Evolutionary conservation across 2,113 vertebrate species (phyloP).

Genomic region (Hystrix brachyura): DNA sequence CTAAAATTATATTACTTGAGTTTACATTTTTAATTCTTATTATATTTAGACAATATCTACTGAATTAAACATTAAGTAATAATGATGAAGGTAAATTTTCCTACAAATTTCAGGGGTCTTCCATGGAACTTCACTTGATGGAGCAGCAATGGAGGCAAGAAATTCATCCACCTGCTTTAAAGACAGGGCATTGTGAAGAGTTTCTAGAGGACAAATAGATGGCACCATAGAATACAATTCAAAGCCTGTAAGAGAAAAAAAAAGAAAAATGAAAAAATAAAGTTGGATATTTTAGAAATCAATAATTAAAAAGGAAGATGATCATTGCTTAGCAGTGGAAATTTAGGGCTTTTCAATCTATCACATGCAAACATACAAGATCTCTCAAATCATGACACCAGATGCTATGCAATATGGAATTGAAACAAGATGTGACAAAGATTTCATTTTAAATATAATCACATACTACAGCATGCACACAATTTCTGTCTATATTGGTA

Average conservation of each 20-base stretch:
- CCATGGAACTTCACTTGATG: slow-evolving; percentile 88
- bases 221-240: slow-evolving; percentile 97
- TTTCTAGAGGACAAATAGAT: slow-evolving; percentile 95
- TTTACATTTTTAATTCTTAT: slow-evolving; percentile 24
- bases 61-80: slow-evolving; percentile 47
- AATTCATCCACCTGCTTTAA: slow-evolving; percentile 97
- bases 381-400: slow-evolving; percentile 75
- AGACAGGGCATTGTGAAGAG: slow-evolving; percentile 94
- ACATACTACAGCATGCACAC: slow-evolving; percentile 75
- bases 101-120: slow-evolving; percentile 86
- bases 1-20: slow-evolving; percentile 53
- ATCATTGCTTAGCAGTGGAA: slow-evolving; percentile 4
- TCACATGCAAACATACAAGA: slow-evolving; percentile 77
- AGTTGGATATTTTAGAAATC: slow-evolving; percentile 68
- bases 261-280: slow-evolving; percentile 72
- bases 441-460: slow-evolving; percentile 64
- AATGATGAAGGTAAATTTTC: slow-evolving; percentile 75
- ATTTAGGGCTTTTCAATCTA: slow-evolving; percentile 53
- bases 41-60: slow-evolving; percentile 1
- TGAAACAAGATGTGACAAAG: slow-evolving; percentile 69
- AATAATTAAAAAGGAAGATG: slow-evolving; percentile 51
- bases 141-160: slow-evolving; percentile 91
- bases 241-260: slow-evolving; percentile 88
- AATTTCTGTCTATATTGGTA: slow-evolving; percentile 30
- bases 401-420: slow-evolving; percentile 75